These are phyloP conservation scores for Troides oblongomaculatus DNA, from an alignment of 2,888 invertebrate genomes.

Conservation along the genomic window DNA sequence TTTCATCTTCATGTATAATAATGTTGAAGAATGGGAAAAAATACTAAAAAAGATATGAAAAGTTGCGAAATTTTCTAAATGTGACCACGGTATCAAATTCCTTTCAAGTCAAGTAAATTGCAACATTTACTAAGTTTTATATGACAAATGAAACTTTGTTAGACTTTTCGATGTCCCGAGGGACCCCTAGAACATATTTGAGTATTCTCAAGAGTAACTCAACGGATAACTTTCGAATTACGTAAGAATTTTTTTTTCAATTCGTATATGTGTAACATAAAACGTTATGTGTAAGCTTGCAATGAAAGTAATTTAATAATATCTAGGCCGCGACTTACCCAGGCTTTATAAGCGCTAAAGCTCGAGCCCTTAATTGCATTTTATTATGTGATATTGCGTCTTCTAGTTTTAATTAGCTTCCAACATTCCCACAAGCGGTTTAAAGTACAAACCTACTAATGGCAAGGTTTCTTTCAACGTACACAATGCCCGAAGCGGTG, in stretches of 20 bases:
- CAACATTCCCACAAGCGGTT: neutral
- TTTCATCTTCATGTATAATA: neutral
- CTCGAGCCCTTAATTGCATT: conserved; percentile 13
- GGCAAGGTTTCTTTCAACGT: conserved; percentile 1
- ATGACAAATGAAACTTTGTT: conserved; percentile 24
- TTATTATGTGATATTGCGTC: conserved; percentile 4
- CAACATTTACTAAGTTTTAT: conserved; percentile 10
- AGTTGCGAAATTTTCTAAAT: neutral
- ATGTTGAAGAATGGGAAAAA: neutral
- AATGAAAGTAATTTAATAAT: conserved; percentile 8
- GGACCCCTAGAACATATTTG: conserved; percentile 19
- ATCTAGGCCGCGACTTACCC: conserved; percentile 12
- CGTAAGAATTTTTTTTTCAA: conserved; percentile 19
- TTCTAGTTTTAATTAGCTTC: neutral
- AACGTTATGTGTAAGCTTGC: neutral
- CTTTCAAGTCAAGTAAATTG: conserved; percentile 14
- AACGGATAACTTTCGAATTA: conserved; percentile 26
- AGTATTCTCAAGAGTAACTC: conserved; percentile 22
- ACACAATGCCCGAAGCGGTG: conserved; percentile 25
- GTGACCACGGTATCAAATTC: neutral
- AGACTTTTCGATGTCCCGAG: conserved; percentile 17
- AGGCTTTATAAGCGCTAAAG: conserved; percentile 15
- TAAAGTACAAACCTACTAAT: neutral
- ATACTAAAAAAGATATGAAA: neutral
- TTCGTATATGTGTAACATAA: neutral